Percentiles rank a stretch among this genome's conserved stretches.
phyloP scores from a whole-genome alignment of 2,888 invertebrate genomes.

The Hanleya hanleyi region DNA sequence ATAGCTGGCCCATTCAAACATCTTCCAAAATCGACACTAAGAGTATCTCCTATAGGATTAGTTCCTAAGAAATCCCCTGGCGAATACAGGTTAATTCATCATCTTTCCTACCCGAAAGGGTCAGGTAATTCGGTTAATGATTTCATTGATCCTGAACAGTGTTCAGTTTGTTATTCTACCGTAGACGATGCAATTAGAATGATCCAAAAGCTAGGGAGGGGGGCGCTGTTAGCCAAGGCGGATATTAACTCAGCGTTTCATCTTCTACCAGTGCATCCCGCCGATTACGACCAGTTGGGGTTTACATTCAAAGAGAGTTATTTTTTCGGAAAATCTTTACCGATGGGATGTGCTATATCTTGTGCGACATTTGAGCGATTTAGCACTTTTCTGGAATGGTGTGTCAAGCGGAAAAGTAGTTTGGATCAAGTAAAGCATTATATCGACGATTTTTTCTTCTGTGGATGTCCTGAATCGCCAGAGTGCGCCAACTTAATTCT shows the following conservation, averaged over 20 bases:
- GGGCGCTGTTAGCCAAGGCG: slow-evolving; percentile 20
- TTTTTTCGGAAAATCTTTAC: slow-evolving; percentile 24
- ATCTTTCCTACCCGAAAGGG: slow-evolving; percentile 23
- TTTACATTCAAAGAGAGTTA: slow-evolving; percentile 19
- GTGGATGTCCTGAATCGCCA: too few relatives aligned
- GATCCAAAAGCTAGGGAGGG: slow-evolving; percentile 11
- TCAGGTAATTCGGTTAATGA: slow-evolving; percentile 29
- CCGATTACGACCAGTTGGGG: slow-evolving; percentile 31
- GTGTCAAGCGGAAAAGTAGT: too few relatives aligned
- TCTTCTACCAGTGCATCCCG: slow-evolving; percentile 22
- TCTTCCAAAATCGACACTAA: too few relatives aligned
- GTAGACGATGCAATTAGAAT: slow-evolving; percentile 18
- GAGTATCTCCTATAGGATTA: slow-evolving; percentile 24
- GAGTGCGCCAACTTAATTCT: too few relatives aligned
- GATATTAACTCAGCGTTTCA: slow-evolving; percentile 36
- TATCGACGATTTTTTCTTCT: too few relatives aligned
- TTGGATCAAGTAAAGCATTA: too few relatives aligned
- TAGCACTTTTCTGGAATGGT: too few relatives aligned
- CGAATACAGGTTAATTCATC: slow-evolving; percentile 29
- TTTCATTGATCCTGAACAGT: slow-evolving; percentile 10
- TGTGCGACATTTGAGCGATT: too few relatives aligned
- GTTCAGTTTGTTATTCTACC: slow-evolving; percentile 14
- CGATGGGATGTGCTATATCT: too few relatives aligned
- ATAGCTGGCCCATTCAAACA: too few relatives aligned
- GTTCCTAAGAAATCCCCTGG: slow-evolving; percentile 23